A percentile compares a stretch with the other conserved stretches of the same genome.
Evolutionary conservation across 2,797 vertebrate genomes (phyloP).

Genomic region (Moxostoma hubbsi): DNA sequence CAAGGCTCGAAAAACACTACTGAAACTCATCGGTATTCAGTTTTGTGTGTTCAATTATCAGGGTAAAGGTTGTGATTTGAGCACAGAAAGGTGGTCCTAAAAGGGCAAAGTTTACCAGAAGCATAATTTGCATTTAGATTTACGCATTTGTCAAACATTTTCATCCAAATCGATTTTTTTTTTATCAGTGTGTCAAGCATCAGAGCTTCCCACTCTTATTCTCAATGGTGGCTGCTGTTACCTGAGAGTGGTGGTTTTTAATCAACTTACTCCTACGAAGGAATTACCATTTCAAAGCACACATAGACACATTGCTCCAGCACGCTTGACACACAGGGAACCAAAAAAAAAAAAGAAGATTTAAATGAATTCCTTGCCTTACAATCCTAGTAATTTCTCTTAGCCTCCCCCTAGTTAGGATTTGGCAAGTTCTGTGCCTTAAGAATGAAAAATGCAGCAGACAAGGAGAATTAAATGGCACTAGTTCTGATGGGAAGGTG

Average conservation of each 20-base stretch:
- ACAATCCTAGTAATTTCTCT: conserved; percentile 23
- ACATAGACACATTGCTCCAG: neutral
- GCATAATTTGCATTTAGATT: no score
- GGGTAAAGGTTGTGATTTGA: no score
- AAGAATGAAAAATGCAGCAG: neutral
- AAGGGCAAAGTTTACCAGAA: no score
- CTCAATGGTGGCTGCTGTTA: conserved; percentile 1
- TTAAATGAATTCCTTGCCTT: conserved; percentile 15
- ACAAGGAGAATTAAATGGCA: neutral
- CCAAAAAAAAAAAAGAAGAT: neutral
- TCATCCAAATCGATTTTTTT: no score
- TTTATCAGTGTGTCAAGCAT: neutral
- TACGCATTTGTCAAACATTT: no score
- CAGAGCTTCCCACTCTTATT: conserved; percentile 8
- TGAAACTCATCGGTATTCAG: no score
- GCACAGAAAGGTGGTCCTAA: no score
- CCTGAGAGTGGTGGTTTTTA: neutral
- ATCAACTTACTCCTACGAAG: conserved; percentile 3
- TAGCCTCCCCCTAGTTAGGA: neutral
- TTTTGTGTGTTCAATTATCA: no score
- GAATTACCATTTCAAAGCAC: conserved; percentile 51
- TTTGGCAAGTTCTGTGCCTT: neutral
- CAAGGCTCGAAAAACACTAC: no score
- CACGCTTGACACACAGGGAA: conserved; percentile 15
- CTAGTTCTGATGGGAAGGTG: neutral